These are phyloP conservation scores for Adela reaumurella DNA, from an alignment of 2,888 invertebrate genomes.

Conservation along the genomic window DNA sequence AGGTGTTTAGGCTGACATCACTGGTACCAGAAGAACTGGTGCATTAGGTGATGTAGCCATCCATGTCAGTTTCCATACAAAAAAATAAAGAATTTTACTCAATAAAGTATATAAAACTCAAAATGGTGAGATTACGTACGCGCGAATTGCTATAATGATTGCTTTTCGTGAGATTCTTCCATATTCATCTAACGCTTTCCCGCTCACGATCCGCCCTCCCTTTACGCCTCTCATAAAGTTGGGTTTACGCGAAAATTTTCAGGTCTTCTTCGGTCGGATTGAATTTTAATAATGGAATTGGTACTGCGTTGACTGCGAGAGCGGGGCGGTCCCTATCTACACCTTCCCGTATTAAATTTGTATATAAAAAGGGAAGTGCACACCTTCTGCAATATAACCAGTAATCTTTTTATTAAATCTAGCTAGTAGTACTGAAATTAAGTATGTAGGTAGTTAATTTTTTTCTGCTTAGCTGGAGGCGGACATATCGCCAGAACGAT, in stretches of 20 bases:
- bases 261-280: neutral
- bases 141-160: neutral
- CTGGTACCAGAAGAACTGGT: too few relatives aligned
- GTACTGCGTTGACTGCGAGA: neutral
- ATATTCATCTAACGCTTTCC: neutral
- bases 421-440: too few relatives aligned
- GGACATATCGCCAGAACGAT: too few relatives aligned
- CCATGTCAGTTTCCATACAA: too few relatives aligned
- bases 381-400: too few relatives aligned
- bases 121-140: neutral
- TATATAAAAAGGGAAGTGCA: too few relatives aligned
- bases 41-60: too few relatives aligned
- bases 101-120: neutral
- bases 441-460: too few relatives aligned
- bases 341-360: too few relatives aligned
- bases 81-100: neutral
- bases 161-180: neutral
- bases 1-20: too few relatives aligned
- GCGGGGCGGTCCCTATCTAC: neutral
- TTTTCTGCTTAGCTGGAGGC: too few relatives aligned
- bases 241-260: neutral
- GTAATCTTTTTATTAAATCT: too few relatives aligned
- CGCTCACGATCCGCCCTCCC: neutral
- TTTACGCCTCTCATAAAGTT: neutral
- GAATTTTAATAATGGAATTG: neutral